Base-by-base conservation (phyloP, 2,888 invertebrate genomes). In the Cataglyphis cursor region DNA sequence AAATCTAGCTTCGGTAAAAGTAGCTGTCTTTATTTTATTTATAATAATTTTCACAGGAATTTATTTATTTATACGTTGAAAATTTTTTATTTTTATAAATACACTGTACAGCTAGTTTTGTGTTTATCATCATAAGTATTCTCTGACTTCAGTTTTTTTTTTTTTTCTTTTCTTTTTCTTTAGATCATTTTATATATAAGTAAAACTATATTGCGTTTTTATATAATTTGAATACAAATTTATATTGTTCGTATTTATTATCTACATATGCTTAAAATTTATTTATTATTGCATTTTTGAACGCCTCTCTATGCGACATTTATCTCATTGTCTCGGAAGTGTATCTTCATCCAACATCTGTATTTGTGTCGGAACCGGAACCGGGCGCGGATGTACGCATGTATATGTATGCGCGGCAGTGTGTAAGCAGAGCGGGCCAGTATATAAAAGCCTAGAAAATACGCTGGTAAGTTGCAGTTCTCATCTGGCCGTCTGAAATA, bases 401-500 rank as follows among this genome's bases (percentile, higher is more conserved):
- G 83, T 86, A 48, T 86, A 51, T 51, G 87, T 86, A 84, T 84
- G 82, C 80, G 65, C 44, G 68, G 72, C 83, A 85, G 82, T 82
- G 81, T 86, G 88, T 87, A 89, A 81, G 87, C 89, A 84, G 87
- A 87, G 54, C 59, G 75, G 31, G 31, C 31, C 80, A 83, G 91
- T 94, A 94, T 51, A 51, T 94, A 94, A 94, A 94, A 94, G 94
- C 90, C 87, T 90, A 91, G 85, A 88, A 91, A 90, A 87, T 70
- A 88, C 89, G 90, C 78, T 89, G 89, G 92, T 93, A 92, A 94
- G 93, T 93, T 91, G 92, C 94, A 94, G 94, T 94, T 93, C 92
- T 91, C 88, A 92, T 89, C 90, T 91, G 91, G 91, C 91, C 91
- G 90, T 90, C 90, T 88, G 87, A 90, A 91, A 92, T 90, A 92